Evolutionary conservation across 2,113 vertebrate genomes (phyloP).

Genomic region (Myiozetetes cayanensis): DNA sequence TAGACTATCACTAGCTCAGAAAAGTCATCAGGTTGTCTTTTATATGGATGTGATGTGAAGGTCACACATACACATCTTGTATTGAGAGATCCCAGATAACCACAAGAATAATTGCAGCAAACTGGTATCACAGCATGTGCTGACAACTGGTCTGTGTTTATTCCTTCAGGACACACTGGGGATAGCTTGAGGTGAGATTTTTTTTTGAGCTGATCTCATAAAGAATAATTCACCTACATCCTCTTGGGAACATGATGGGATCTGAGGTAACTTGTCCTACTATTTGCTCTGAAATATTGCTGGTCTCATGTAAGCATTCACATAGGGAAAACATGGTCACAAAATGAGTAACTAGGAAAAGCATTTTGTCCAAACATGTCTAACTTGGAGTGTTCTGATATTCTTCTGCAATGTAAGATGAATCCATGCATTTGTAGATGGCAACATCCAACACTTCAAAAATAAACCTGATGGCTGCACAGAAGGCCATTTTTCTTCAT

Average conservation of each 20-base stretch:
- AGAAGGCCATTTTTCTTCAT: background rate
- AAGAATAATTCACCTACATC: background rate
- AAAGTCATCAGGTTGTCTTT: background rate
- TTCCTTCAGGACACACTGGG: background rate
- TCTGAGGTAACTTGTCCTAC: background rate
- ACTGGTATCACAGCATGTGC: background rate
- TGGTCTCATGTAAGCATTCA: background rate
- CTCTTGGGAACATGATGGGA: background rate
- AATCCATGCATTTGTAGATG: background rate
- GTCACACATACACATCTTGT: background rate
- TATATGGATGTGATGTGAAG: background rate
- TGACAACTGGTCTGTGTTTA: background rate
- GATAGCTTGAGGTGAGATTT: background rate
- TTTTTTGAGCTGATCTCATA: background rate
- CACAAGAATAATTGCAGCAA: background rate
- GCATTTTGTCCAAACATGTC: background rate
- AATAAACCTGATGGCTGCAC: background rate
- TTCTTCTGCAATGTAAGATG: background rate
- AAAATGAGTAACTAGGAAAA: background rate
- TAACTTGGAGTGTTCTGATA: background rate
- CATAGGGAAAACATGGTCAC: background rate
- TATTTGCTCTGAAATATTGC: slow-evolving; percentile 11
- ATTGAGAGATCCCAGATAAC: background rate
- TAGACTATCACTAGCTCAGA: background rate
- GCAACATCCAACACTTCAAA: background rate